Evolutionary conservation across 2,888 invertebrate genomes (phyloP).

Genomic region (Idaea straminata): DNA sequence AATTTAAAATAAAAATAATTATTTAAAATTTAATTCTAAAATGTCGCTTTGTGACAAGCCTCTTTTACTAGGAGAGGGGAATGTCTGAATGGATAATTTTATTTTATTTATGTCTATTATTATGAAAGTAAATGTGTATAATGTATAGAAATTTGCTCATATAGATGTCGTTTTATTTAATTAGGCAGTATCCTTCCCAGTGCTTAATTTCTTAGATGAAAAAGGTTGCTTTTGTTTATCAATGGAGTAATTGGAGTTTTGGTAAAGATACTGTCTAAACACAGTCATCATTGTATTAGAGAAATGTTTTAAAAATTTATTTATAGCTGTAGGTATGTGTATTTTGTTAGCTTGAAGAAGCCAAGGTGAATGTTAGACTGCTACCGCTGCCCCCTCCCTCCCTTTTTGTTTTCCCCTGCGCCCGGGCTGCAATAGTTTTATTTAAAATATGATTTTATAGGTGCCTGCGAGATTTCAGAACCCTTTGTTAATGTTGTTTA

Average conservation of each 20-base stretch:
- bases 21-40: slow-evolving; percentile 35
- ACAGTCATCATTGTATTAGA: slow-evolving; percentile 60
- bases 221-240: slow-evolving; percentile 22
- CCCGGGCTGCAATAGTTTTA: slow-evolving; percentile 77
- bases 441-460: slow-evolving; percentile 75
- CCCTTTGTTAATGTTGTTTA: slow-evolving; percentile 80
- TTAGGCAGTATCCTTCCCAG: slow-evolving; percentile 72
- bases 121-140: slow-evolving; percentile 64
- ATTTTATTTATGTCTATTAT: slow-evolving; percentile 43
- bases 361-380: slow-evolving; percentile 80
- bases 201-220: slow-evolving; percentile 31
- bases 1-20: slow-evolving; percentile 33
- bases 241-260: slow-evolving; percentile 20
- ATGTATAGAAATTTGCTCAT: slow-evolving; percentile 70
- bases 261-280: slow-evolving; percentile 72
- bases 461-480: slow-evolving; percentile 76
- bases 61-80: slow-evolving; percentile 51
- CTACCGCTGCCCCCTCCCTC: slow-evolving; percentile 69
- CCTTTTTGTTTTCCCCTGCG: slow-evolving; percentile 68
- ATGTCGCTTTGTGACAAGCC: slow-evolving; percentile 72
- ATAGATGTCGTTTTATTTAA: slow-evolving; percentile 72
- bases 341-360: slow-evolving; percentile 79
- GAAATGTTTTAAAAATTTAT: slow-evolving; percentile 59
- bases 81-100: slow-evolving; percentile 49
- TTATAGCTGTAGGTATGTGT: slow-evolving; percentile 78